Percentiles rank a stretch among this genome's conserved stretches.
Conservation (phyloP, 2,797 vertebrate species). For the Coilia nasus region DNA sequence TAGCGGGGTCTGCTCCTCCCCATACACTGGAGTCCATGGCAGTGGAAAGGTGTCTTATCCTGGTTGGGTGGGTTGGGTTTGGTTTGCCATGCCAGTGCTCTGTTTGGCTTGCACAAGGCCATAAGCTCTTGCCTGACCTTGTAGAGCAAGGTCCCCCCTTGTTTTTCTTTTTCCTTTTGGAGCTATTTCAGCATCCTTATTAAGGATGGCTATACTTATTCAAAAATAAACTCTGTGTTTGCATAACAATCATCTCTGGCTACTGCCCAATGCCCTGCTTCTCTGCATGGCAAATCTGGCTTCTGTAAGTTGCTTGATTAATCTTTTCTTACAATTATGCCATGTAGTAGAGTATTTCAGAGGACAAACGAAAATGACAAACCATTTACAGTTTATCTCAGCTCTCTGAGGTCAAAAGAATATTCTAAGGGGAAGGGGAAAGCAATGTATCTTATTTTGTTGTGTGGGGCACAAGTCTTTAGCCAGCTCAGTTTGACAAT, state of each 20-base stretch:
- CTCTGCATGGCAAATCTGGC: constrained; percentile 44
- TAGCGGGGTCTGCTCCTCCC: constrained; percentile 40
- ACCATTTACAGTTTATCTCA: neutral
- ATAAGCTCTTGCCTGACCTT: constrained; percentile 49
- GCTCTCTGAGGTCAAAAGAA: constrained; percentile 21
- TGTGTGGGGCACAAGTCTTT: constrained; percentile 7
- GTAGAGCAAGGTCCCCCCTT: constrained; percentile 49
- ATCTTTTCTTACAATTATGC: neutral
- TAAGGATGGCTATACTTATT: constrained; percentile 3
- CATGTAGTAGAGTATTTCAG: neutral
- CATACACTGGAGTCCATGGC: constrained; percentile 40
- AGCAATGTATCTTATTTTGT: neutral
- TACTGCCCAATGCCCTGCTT: constrained; percentile 7
- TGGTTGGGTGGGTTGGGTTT: constrained; percentile 50
- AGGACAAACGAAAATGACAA: neutral
- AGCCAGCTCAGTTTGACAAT: neutral
- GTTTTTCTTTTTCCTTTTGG: neutral
- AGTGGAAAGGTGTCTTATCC: constrained; percentile 53
- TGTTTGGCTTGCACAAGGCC: constrained; percentile 52
- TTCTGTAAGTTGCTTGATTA: constrained; percentile 31
- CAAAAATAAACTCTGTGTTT: neutral
- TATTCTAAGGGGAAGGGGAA: constrained; percentile 23
- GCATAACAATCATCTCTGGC: neutral
- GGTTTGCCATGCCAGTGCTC: constrained; percentile 43
- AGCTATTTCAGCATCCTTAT: constrained; percentile 10